These are phyloP conservation scores for Muscidifurax raptorellus DNA, from an alignment of 1,140 invertebrate species.

Conservation along the genomic window DNA sequence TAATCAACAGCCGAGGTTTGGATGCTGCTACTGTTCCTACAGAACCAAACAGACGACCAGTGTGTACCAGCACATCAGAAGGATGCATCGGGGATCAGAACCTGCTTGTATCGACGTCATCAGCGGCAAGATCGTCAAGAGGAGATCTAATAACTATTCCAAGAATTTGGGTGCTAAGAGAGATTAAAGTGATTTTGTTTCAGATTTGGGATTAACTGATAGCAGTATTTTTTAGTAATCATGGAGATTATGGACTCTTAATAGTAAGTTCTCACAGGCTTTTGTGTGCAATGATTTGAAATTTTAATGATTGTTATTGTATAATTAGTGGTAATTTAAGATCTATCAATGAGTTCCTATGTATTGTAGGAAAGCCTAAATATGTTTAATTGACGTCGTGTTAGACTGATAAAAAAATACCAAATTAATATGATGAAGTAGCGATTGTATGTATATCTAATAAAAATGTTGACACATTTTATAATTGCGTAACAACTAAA, in stretches of 20 bases:
- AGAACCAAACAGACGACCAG: slow-evolving; percentile 37
- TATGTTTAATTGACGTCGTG: neutral
- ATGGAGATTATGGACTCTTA: too few relatives aligned
- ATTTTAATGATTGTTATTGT: too few relatives aligned
- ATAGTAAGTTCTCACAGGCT: too few relatives aligned
- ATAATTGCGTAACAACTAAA: too few relatives aligned
- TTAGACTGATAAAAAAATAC: neutral
- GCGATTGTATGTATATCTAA: too few relatives aligned
- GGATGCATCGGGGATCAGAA: slow-evolving; percentile 24
- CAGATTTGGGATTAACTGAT: neutral
- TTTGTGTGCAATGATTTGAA: too few relatives aligned
- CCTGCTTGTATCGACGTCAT: slow-evolving; percentile 36
- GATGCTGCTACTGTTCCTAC: slow-evolving; percentile 37
- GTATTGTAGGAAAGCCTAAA: too few relatives aligned
- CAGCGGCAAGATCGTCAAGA: slow-evolving; percentile 16
- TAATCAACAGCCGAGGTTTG: slow-evolving; percentile 30
- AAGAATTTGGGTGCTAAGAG: neutral
- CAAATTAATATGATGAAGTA: too few relatives aligned
- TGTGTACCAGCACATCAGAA: slow-evolving; percentile 38
- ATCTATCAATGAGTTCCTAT: too few relatives aligned
- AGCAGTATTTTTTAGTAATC: too few relatives aligned
- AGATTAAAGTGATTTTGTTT: neutral
- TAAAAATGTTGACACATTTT: too few relatives aligned
- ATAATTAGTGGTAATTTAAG: too few relatives aligned
- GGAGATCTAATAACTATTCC: neutral